phyloP scores from a whole-genome alignment of 2,113 vertebrate genomes.

The Malurus melanocephalus region DNA sequence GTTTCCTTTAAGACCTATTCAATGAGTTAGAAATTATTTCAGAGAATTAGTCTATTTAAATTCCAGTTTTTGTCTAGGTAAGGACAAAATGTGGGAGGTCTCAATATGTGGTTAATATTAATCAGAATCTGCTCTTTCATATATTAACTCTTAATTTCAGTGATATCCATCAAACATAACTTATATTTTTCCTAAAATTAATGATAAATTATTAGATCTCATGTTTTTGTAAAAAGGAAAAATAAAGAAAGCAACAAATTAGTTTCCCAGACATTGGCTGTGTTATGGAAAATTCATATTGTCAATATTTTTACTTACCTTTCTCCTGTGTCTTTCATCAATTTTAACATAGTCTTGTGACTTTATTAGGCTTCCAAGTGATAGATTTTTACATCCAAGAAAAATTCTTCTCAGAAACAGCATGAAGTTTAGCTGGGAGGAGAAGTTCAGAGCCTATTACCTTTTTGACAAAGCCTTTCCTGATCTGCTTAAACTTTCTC shows the following conservation, averaged over 20 bases:
- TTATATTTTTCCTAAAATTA: not conserved
- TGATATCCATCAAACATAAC: not conserved
- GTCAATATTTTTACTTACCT: not conserved
- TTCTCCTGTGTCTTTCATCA: not conserved
- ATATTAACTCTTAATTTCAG: not conserved
- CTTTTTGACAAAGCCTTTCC: not conserved
- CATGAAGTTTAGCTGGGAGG: not conserved
- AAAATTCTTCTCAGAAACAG: conserved; percentile 1
- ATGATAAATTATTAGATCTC: not conserved
- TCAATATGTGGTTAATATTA: not conserved
- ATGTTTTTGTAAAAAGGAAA: not conserved
- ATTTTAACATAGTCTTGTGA: not conserved
- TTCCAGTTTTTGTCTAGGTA: not conserved
- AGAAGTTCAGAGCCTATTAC: not conserved
- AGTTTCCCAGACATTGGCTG: not conserved
- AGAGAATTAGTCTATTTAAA: not conserved
- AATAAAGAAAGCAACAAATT: not conserved
- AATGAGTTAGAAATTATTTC: not conserved
- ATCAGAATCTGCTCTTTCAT: not conserved
- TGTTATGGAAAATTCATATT: not conserved
- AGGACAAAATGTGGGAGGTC: not conserved
- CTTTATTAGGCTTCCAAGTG: not conserved
- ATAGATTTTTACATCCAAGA: not conserved
- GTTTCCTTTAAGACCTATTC: not conserved
- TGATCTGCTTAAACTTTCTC: conserved; percentile 6